A percentile compares a stretch with the other conserved stretches of the same genome.
Conservation (phyloP, 1,140 invertebrate species). For the Hycleus phaleratus region DNA sequence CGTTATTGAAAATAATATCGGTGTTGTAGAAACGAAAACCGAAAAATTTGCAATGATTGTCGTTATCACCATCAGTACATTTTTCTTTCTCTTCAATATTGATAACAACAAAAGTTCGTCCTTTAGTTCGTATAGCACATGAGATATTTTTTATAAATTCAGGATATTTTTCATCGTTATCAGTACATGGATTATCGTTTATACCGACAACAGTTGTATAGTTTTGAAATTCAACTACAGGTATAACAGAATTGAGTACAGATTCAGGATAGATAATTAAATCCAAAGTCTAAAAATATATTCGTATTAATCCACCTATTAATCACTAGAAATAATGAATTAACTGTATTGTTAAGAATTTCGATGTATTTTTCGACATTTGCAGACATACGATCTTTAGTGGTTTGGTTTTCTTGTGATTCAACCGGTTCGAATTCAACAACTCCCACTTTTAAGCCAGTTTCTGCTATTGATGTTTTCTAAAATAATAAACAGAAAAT, state of each 20-base stretch:
- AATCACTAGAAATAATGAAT: too few relatives aligned
- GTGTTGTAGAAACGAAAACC: constrained; percentile 58
- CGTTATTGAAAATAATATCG: constrained; percentile 55
- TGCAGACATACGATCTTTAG: neutral
- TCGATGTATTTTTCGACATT: constrained; percentile 1
- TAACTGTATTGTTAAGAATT: neutral
- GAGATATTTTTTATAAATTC: constrained; percentile 42
- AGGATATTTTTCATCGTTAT: constrained; percentile 9
- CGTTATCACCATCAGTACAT: constrained; percentile 37
- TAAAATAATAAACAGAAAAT: too few relatives aligned
- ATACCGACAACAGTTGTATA: neutral
- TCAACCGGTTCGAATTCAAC: neutral
- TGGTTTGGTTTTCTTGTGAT: neutral
- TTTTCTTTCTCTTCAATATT: constrained; percentile 42
- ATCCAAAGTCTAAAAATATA: neutral
- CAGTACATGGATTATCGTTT: too few relatives aligned
- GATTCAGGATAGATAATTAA: constrained; percentile 6
- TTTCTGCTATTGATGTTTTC: too few relatives aligned
- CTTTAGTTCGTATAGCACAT: constrained; percentile 31
- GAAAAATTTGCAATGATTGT: constrained; percentile 36
- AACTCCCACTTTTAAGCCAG: neutral
- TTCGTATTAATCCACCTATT: too few relatives aligned
- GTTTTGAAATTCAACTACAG: neutral
- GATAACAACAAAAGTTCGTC: constrained; percentile 53
- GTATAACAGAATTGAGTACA: neutral